A percentile compares a stretch with the other conserved stretches of the same genome.
Conservation (phyloP, 2,113 vertebrate genomes). For the Amazona vittata region DNA sequence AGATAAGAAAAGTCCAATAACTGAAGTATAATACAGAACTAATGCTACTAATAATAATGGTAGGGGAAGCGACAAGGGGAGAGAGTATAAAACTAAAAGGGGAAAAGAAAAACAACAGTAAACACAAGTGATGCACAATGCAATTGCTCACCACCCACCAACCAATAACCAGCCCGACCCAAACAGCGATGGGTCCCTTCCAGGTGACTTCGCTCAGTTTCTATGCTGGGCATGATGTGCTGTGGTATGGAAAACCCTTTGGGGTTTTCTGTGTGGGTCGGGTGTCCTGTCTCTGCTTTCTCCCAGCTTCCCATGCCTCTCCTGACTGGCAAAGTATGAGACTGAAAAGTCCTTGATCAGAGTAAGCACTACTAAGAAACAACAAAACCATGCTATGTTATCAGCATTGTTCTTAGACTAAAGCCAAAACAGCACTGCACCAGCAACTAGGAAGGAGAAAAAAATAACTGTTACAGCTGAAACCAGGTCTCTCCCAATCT, state of each 20-base stretch:
- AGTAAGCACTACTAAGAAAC: not conserved
- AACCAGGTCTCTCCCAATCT: not conserved
- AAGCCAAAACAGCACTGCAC: not conserved
- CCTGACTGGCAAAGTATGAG: not conserved
- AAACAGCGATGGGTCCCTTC: not conserved
- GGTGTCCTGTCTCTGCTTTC: not conserved
- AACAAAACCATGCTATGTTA: not conserved
- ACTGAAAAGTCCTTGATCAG: not conserved
- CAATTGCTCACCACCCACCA: not conserved
- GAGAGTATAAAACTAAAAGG: not conserved
- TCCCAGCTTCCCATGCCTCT: not conserved
- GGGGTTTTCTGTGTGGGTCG: not conserved
- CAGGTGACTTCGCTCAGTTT: not conserved
- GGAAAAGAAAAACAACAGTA: not conserved
- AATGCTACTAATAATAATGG: not conserved
- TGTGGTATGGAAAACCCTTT: not conserved
- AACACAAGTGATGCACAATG: not conserved
- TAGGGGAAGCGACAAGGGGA: not conserved
- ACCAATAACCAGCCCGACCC: not conserved
- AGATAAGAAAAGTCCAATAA: not conserved
- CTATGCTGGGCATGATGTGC: not conserved
- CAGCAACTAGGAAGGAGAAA: not conserved
- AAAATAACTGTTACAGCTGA: not conserved
- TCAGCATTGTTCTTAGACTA: not conserved
- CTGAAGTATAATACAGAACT: not conserved